Evolutionary conservation across 1,140 invertebrate species (phyloP).

Genomic region (Drosophila littoralis): DNA sequence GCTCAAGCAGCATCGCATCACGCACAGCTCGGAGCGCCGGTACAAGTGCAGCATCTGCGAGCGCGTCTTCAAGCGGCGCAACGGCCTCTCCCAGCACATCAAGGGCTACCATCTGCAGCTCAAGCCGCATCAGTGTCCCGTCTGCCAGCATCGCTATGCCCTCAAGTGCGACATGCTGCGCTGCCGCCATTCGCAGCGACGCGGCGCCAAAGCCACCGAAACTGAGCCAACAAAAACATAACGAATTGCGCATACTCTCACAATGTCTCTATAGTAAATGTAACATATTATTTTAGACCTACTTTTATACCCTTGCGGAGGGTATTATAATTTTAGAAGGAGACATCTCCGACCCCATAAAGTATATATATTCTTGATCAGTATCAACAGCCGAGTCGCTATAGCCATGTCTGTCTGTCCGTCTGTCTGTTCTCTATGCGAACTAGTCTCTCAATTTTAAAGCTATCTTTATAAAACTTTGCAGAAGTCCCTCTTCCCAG

Average conservation of each 20-base stretch:
- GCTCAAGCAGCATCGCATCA: slow-evolving; percentile 75
- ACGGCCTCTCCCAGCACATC: slow-evolving; percentile 78
- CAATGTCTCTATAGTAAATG: too few relatives aligned
- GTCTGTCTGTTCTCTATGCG: too few relatives aligned
- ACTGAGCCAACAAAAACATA: not conserved
- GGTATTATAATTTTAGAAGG: too few relatives aligned
- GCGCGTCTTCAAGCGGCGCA: slow-evolving; percentile 73
- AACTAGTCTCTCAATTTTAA: too few relatives aligned
- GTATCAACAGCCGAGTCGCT: too few relatives aligned
- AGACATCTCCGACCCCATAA: too few relatives aligned
- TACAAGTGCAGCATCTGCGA: slow-evolving; percentile 75
- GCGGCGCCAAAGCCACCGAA: slow-evolving; percentile 8
- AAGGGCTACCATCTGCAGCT: slow-evolving; percentile 77
- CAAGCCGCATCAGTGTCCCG: slow-evolving; percentile 74
- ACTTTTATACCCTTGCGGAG: too few relatives aligned
- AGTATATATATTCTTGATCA: too few relatives aligned
- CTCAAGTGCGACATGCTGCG: slow-evolving; percentile 83
- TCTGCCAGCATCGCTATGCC: slow-evolving; percentile 76
- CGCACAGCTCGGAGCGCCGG: slow-evolving; percentile 68
- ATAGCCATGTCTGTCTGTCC: too few relatives aligned
- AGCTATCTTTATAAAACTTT: too few relatives aligned
- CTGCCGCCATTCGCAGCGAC: slow-evolving; percentile 72
- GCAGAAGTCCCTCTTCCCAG: too few relatives aligned
- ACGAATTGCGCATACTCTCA: not conserved
- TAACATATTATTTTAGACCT: too few relatives aligned